Evolutionary conservation across 2,797 vertebrate genomes (phyloP).

Genomic region (Lophotriccus pileatus): DNA sequence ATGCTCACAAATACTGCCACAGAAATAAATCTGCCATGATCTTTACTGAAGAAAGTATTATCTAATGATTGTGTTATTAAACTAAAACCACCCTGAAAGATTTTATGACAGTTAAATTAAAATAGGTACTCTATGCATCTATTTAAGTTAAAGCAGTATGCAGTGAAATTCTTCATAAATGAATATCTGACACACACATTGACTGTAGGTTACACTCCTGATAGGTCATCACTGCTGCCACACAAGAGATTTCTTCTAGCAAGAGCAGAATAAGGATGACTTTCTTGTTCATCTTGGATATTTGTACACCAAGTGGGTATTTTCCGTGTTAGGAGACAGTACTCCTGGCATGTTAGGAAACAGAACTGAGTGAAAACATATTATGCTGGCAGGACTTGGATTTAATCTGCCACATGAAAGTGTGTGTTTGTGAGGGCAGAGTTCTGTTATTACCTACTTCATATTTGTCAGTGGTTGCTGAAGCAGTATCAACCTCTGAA

Average conservation of each 20-base stretch:
- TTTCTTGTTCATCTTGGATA: slow-evolving; percentile 53
- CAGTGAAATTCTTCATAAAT: slow-evolving; percentile 41
- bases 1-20: background rate
- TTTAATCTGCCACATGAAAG: slow-evolving; percentile 34
- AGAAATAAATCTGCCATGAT: background rate
- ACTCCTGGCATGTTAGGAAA: slow-evolving; percentile 49
- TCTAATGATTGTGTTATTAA: slow-evolving; percentile 40
- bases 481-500: background rate
- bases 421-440: background rate
- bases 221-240: slow-evolving; percentile 19
- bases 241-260: slow-evolving; percentile 14
- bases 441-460: background rate
- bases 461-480: slow-evolving; percentile 27
- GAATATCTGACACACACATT: slow-evolving; percentile 34
- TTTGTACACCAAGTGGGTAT: slow-evolving; percentile 45
- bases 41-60: background rate
- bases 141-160: slow-evolving; percentile 56
- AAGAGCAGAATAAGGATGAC: slow-evolving; percentile 43
- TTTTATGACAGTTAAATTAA: slow-evolving; percentile 56
- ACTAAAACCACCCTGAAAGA: slow-evolving; percentile 21
- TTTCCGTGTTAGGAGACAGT: background rate
- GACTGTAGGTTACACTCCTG: slow-evolving; percentile 29
- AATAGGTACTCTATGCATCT: slow-evolving; percentile 7
- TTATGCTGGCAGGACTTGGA: slow-evolving; percentile 31
- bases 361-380: slow-evolving; percentile 29